Evolutionary conservation across 1,140 invertebrate species (phyloP), one percentile per base, ranked within the genome.

Genomic region (Amyelois transitella): DNA sequence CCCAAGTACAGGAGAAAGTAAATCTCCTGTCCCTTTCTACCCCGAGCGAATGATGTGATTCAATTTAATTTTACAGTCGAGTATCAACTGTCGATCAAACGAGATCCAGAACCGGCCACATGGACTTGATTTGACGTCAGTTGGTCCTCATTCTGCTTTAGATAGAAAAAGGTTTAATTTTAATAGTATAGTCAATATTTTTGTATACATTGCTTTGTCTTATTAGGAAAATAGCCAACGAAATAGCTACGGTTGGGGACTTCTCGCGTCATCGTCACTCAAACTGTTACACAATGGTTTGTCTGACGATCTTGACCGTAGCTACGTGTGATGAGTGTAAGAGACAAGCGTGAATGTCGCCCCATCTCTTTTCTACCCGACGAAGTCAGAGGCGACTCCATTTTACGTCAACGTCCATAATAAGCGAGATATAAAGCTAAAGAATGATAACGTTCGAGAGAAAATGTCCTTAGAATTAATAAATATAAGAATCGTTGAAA

Each of bases 311-410:
- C 52, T 58, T 49, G 38, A 47, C 56, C 52, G 55, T 62, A 60
- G 56, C 55, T 61, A 51, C 48, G 59, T 44, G 28, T 38, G 32
- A 54, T 62, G 62, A 52, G 64, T 70, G 71, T 65, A 58, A 66
- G 53, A 43, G 55, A 25, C 17, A n/a, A 48, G 58, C 53, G 53
- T 64, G 64, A 57, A 61, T 64, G 75, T 79, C 70, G 70, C 74
- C 72, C 74, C 55, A 53, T 66, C 59, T 60, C 60, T 62, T 64
- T 62, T 69, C 56, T 58, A 62, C 48, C 55, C 60, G 51, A 60
- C 66, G 62, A 66, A 72, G 63, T 83, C 82, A 86, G 85, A 88
- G 85, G 85, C 82, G 84, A 85, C 84, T 88, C 84, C 82, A 70
- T 55, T 58, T 60, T 62, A 66, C 62, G 56, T 55, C 60, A 67